These are phyloP conservation scores for Gymnocheta viridis DNA, from an alignment of 2,888 invertebrate genomes.

Conservation along the genomic window DNA sequence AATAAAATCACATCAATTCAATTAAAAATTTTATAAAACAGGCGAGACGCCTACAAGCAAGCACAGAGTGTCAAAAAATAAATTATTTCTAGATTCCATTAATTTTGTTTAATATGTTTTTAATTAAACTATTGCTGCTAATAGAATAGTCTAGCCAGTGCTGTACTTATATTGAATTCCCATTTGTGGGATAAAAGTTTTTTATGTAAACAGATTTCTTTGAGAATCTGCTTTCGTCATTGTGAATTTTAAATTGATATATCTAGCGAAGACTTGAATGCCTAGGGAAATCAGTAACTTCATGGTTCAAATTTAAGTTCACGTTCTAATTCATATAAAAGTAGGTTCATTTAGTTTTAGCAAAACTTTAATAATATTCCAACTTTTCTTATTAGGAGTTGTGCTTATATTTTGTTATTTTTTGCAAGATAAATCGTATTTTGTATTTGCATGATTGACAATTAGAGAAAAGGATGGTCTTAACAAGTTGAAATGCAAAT, in stretches of 20 bases:
- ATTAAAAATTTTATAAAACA: slow-evolving; percentile 29
- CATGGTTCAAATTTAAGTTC: neutral
- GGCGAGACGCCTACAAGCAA: neutral
- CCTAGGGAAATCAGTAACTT: neutral
- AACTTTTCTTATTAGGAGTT: slow-evolving; percentile 17
- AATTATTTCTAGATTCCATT: neutral
- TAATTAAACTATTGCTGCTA: too few relatives aligned
- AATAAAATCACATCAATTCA: slow-evolving; percentile 66
- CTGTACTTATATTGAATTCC: too few relatives aligned
- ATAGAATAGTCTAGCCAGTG: too few relatives aligned
- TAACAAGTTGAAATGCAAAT: slow-evolving; percentile 69
- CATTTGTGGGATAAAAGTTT: too few relatives aligned
- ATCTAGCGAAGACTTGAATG: neutral
- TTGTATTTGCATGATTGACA: slow-evolving; percentile 65
- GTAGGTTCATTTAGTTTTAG: neutral
- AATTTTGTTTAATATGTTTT: neutral
- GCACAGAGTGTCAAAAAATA: neutral
- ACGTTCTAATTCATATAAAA: neutral
- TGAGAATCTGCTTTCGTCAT: neutral
- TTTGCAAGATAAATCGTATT: slow-evolving; percentile 49
- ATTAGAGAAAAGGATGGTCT: slow-evolving; percentile 68
- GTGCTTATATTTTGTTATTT: slow-evolving; percentile 32
- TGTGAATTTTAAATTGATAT: neutral
- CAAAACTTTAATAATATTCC: slow-evolving; percentile 10
- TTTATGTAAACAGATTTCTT: neutral